Evolutionary conservation across 2,113 vertebrate genomes (phyloP), one percentile per base, ranked within the genome.

Genomic region (Sander lucioperca): DNA sequence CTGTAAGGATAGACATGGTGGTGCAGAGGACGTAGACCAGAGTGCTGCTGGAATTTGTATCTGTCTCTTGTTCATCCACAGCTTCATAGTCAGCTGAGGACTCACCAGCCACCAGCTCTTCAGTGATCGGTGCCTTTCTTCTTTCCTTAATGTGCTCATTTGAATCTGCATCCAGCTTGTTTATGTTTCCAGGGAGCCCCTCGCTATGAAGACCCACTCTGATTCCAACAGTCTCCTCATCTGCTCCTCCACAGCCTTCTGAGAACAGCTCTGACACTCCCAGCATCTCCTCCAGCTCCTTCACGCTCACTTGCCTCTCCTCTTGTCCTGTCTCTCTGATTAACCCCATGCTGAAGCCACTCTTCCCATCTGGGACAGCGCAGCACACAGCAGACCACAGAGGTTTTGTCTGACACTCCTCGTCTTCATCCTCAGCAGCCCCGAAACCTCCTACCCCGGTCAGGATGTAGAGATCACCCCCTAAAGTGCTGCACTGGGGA

Each of bases 361-460:
- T 73, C 3, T 80, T 63, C 51, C 82, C 94, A 3, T 84, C 83
- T 5, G 94, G 84, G 63, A 57, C 88, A 13, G 86, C 63, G 13
- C 95, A 96, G 83, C 95, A 96, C 25, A 85, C 74, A 14, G 94
- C 95, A 39, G 89, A 89, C 95, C 95, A 96, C 71, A 94, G 79
- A 25, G 79, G 83, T 43, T 63, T 70, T 0, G 10, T 64, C 63
- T 87, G 85, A 83, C 94, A 93, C 12, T 69, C 81, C 9, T 84
- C 14, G 2, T 72, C 83, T 85, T 76, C 90, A 73, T 82, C 87
- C 25, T 83, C 76, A 25, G 72, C 69, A 50, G 58, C 50, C 61
- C 69, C 19, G 0, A 88, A 75, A 48, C 67, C 61, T 54, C 93
- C 92, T 0, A 3, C 68, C 53, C 95, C 95, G 0, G 74, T 94